A percentile compares a stretch with the other conserved stretches of the same genome.
Evolutionary conservation across 2,113 vertebrate species (phyloP).

Genomic region (Gasterosteus aculeatus): DNA sequence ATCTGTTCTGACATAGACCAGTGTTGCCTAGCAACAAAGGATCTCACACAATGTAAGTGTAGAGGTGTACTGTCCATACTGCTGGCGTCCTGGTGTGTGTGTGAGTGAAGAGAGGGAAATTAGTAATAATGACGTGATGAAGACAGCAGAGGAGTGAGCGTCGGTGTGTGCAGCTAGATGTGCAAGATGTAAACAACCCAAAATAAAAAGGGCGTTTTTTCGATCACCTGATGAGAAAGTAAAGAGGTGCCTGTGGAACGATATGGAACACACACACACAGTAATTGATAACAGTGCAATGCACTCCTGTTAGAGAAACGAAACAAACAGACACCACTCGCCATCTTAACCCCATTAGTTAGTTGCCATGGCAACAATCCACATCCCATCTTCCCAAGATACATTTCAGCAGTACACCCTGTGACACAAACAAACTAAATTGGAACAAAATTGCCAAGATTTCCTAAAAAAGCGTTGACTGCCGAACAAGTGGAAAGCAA

Average conservation of each 20-base stretch:
- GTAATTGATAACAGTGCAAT: neutral
- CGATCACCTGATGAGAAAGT: neutral
- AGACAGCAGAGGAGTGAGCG: neutral
- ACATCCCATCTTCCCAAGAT: constrained; percentile 30
- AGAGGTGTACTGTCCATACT: constrained; percentile 12
- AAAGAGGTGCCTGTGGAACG: neutral
- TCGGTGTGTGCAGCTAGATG: neutral
- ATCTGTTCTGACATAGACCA: constrained; percentile 39
- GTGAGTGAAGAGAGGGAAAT: neutral
- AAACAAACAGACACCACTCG: neutral
- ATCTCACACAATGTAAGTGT: constrained; percentile 10
- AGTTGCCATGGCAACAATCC: constrained; percentile 55
- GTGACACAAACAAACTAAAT: constrained; percentile 9
- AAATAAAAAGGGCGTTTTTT: neutral
- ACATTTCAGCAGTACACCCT: neutral
- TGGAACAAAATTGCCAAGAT: neutral
- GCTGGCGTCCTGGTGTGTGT: neutral
- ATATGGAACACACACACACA: neutral
- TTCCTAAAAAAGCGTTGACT: neutral
- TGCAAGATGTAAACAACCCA: neutral
- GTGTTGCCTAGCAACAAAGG: constrained; percentile 63
- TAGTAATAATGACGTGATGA: neutral
- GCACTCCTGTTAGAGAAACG: neutral
- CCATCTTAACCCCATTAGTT: constrained; percentile 42
- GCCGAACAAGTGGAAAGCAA: neutral